A percentile compares a stretch with the other conserved stretches of the same genome.
Evolutionary conservation across 1,140 invertebrate genomes (phyloP).

Genomic region (Diachasmimorpha longicaudata): DNA sequence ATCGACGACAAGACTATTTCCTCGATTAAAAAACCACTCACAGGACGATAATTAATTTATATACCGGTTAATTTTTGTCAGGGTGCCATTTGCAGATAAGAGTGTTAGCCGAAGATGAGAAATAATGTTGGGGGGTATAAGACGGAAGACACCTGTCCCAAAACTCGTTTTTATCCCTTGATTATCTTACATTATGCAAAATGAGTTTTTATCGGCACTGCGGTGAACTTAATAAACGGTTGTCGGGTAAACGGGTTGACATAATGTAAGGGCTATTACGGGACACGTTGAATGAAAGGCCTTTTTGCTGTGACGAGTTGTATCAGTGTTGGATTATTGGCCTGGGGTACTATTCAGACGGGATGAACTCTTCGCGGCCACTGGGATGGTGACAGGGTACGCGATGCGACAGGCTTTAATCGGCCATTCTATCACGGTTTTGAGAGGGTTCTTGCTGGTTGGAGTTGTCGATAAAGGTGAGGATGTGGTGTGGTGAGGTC

Average conservation of each 20-base stretch:
- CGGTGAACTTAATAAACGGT: constrained; percentile 56
- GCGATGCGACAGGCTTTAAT: constrained; percentile 22
- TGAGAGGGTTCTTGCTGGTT: not conserved
- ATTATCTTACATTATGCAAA: constrained; percentile 63
- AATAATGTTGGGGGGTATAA: not conserved
- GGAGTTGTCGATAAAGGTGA: constrained; percentile 16
- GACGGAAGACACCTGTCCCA: constrained; percentile 15
- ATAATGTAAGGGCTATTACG: constrained; percentile 59
- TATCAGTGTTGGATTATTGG: not conserved
- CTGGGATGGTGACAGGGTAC: not conserved
- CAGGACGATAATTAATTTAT: constrained; percentile 27
- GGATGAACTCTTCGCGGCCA: not conserved
- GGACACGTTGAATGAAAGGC: constrained; percentile 41
- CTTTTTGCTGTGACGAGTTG: constrained; percentile 45
- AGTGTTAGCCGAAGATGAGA: constrained; percentile 32
- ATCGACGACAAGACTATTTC: constrained; percentile 12
- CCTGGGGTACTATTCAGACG: not conserved
- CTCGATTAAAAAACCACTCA: not conserved
- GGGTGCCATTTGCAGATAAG: not conserved
- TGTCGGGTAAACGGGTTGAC: constrained; percentile 58
- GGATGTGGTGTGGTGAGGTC: not conserved
- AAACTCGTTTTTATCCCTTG: constrained; percentile 34
- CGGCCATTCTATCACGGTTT: constrained; percentile 7
- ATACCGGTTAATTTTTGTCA: constrained; percentile 27
- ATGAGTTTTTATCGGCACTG: constrained; percentile 50